Percentiles rank a stretch among this genome's conserved stretches.
phyloP scores from a whole-genome alignment of 1,140 invertebrate genomes.

The Catajapyx aquilonaris region DNA sequence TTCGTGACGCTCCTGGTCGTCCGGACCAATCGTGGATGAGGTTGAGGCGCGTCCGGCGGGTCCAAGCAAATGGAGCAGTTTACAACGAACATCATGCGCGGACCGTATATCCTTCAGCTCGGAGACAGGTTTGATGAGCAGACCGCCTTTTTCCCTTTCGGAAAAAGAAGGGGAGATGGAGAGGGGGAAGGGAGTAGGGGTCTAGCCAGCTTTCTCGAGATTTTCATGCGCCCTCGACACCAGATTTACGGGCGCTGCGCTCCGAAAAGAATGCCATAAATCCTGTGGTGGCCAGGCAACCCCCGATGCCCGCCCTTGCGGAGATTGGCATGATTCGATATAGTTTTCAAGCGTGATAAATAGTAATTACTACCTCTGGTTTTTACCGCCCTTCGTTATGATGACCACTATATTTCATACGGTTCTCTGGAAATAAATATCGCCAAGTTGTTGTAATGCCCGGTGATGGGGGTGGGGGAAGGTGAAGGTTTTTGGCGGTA shows the following conservation, averaged over 20 bases:
- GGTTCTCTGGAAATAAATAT: conserved; percentile 9
- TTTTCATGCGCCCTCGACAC: neutral
- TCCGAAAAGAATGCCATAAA: conserved; percentile 2
- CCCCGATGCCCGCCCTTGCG: conserved; percentile 4
- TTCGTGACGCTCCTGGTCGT: no score
- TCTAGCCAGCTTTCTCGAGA: neutral
- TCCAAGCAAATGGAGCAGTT: neutral
- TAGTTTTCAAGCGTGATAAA: conserved; percentile 13
- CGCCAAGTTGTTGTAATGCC: conserved; percentile 1
- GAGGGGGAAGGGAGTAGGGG: no score
- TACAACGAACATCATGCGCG: neutral
- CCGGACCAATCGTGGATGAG: no score
- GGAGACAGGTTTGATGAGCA: no score
- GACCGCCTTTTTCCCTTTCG: no score
- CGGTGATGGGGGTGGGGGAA: no score
- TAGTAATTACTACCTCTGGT: conserved; percentile 13
- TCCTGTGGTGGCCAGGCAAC: neutral
- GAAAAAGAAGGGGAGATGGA: no score
- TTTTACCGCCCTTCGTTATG: conserved; percentile 8
- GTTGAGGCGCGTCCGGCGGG: no score
- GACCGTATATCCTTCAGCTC: neutral
- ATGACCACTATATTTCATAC: conserved; percentile 10
- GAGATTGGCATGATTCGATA: conserved; percentile 17
- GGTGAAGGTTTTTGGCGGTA: no score
- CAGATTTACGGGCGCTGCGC: conserved; percentile 1